A percentile compares a stretch with the other conserved stretches of the same genome.
phyloP scores from a whole-genome alignment of 2,888 invertebrate genomes.

The Limnephilus auricula region DNA sequence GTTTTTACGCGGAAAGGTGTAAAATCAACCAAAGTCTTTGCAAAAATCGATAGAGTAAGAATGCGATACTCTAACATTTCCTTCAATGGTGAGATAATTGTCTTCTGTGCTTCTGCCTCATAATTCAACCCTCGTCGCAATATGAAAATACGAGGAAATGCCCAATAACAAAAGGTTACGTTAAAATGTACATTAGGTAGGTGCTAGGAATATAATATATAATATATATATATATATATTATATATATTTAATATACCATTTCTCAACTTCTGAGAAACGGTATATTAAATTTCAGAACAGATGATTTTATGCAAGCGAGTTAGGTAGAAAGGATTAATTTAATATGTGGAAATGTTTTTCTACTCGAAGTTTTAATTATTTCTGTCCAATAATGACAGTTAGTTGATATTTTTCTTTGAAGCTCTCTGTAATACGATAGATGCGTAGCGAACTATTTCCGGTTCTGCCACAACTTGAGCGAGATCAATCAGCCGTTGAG shows the following conservation, averaged over 20 bases:
- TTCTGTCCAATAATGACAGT: neutral
- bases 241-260: too few relatives aligned
- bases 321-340: neutral
- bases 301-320: neutral
- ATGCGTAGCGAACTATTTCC: neutral
- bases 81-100: neutral
- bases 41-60: neutral
- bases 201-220: neutral
- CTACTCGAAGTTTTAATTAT: neutral
- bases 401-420: neutral
- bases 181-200: neutral
- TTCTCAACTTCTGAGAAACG: neutral
- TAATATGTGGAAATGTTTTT: neutral
- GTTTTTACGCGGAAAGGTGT: neutral
- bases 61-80: neutral
- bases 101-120: neutral
- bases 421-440: neutral
- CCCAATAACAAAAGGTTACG: neutral
- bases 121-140: neutral
- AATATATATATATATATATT: too few relatives aligned
- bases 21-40: neutral
- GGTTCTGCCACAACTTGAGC: neutral
- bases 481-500: neutral
- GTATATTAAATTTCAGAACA: neutral
- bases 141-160: neutral